phyloP scores from a whole-genome alignment of 1,140 invertebrate genomes.

The Carcinoscorpius rotundicauda region DNA sequence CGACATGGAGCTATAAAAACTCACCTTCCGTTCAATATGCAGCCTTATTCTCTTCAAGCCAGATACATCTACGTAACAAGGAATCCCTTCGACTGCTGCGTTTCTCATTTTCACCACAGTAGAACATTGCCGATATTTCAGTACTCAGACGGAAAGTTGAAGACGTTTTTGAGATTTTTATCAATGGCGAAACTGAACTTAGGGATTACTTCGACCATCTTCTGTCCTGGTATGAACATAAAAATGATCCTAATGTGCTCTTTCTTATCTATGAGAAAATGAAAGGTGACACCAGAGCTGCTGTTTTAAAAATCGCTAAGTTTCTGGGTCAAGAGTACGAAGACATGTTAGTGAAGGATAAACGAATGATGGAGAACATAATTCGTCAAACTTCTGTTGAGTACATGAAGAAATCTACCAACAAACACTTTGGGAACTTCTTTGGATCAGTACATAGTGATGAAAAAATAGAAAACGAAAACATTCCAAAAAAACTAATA shows the following conservation, averaged over 20 bases:
- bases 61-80: no score
- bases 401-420: no score
- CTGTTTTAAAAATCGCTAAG: slow-evolving; percentile 13
- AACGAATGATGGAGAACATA: slow-evolving; percentile 11
- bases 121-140: slow-evolving; percentile 37
- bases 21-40: no score
- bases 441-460: no score
- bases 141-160: slow-evolving; percentile 26
- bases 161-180: slow-evolving; percentile 31
- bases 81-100: slow-evolving; percentile 72
- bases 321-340: slow-evolving; percentile 16
- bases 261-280: slow-evolving; percentile 28
- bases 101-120: slow-evolving; percentile 71
- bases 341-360: slow-evolving; percentile 14
- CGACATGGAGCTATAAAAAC: slow-evolving; percentile 4
- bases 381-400: slow-evolving; percentile 9
- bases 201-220: no score
- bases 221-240: slow-evolving; percentile 28
- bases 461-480: no score
- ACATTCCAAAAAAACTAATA: no score
- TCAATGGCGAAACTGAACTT: slow-evolving; percentile 27
- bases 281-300: slow-evolving; percentile 11
- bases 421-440: no score
- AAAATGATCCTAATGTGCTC: slow-evolving; percentile 28
- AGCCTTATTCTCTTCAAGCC: no score